These are phyloP conservation scores for Drosophila cardini DNA, from an alignment of 1,140 invertebrate species.

Conservation along the genomic window DNA sequence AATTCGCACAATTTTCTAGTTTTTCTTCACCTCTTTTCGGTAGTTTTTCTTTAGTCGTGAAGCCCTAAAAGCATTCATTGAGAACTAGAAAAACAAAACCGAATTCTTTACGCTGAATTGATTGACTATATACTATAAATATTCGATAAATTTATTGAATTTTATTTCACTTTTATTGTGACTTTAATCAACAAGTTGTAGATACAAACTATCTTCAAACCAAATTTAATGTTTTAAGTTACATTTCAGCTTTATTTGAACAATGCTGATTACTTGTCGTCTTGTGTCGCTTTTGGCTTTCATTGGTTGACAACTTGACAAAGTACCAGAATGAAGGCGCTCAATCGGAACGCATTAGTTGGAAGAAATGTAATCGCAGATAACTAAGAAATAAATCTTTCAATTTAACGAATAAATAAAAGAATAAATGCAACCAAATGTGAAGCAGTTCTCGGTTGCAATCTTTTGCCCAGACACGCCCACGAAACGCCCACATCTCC, in stretches of 20 bases:
- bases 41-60: constrained; percentile 44
- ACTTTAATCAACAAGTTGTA: too few species aligned
- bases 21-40: constrained; percentile 56
- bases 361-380: constrained; percentile 73
- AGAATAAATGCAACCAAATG: constrained; percentile 73
- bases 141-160: too few species aligned
- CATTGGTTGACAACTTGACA: constrained; percentile 67
- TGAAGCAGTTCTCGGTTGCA: constrained; percentile 64
- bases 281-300: neutral
- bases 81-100: constrained; percentile 35
- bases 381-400: constrained; percentile 83
- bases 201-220: neutral
- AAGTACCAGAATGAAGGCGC: constrained; percentile 62
- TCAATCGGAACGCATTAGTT: constrained; percentile 80
- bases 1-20: constrained; percentile 15
- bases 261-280: neutral
- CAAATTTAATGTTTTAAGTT: neutral
- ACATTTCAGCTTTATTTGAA: neutral
- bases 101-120: neutral
- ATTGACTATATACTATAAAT: neutral
- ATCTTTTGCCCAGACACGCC: constrained; percentile 3
- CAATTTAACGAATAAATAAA: constrained; percentile 73
- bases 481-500: constrained; percentile 5
- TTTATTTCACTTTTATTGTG: too few species aligned
- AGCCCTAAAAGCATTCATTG: constrained; percentile 64